These are phyloP conservation scores for Entomobrya multifasciata DNA, from an alignment of 2,888 invertebrate genomes.

Conservation along the genomic window DNA sequence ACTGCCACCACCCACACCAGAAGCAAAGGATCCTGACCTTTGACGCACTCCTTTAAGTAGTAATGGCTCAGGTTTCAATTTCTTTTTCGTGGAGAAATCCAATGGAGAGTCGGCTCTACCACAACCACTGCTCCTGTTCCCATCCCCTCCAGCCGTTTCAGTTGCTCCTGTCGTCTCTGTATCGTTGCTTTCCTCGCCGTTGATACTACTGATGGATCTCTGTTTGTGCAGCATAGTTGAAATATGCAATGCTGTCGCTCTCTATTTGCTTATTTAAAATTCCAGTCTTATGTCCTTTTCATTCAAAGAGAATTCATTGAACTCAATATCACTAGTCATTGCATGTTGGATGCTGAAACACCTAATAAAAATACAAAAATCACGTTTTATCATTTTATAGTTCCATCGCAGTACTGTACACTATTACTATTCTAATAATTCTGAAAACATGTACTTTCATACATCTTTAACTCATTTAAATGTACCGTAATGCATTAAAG, in stretches of 20 bases:
- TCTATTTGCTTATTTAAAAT: background rate
- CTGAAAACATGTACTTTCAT: conserved; percentile 44
- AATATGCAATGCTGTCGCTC: background rate
- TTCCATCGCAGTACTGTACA: background rate
- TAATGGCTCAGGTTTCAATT: conserved; percentile 55
- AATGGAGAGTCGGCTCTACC: conserved; percentile 78
- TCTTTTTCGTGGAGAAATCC: conserved; percentile 80
- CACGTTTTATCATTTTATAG: conserved; percentile 51
- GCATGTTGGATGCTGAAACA: background rate
- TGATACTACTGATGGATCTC: too few species aligned
- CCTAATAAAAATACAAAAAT: background rate
- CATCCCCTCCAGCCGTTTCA: background rate
- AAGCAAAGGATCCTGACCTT: background rate
- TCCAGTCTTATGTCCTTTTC: background rate
- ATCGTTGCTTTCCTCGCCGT: background rate
- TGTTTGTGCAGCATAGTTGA: too few species aligned
- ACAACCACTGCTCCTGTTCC: background rate
- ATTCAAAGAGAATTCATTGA: conserved; percentile 24
- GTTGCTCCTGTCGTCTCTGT: background rate
- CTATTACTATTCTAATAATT: background rate
- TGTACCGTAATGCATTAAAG: too few species aligned
- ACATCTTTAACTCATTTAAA: too few species aligned
- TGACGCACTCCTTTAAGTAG: background rate
- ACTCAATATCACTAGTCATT: background rate
- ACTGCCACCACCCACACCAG: conserved; percentile 10